Conservation (phyloP, 2,113 vertebrate species). For the Anseranas semipalmata region DNA sequence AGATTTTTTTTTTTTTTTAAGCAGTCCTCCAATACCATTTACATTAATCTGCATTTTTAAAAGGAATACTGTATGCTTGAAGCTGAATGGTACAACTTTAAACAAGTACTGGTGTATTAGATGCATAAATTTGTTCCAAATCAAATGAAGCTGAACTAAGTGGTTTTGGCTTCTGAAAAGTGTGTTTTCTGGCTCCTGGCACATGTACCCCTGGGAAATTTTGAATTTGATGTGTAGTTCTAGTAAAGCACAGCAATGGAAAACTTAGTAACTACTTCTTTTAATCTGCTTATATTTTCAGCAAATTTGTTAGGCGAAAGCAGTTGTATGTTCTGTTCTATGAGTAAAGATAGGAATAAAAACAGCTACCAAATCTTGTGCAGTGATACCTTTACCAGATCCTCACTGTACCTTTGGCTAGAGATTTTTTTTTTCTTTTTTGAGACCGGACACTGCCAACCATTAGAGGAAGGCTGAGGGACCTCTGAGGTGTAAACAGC, state of each 20-base stretch:
- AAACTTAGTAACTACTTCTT: neutral
- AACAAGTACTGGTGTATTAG: neutral
- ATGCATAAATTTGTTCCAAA: neutral
- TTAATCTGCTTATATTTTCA: neutral
- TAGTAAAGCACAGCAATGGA: neutral
- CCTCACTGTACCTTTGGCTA: too few species aligned
- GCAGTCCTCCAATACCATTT: neutral
- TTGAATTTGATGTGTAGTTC: neutral
- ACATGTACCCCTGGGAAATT: too few species aligned
- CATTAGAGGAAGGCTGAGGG: neutral
- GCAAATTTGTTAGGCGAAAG: neutral
- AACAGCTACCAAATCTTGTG: accelerated
- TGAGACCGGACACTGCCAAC: neutral
- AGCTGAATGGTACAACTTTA: neutral
- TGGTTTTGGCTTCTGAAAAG: neutral
- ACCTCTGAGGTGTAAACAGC: neutral
- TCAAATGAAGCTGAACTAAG: neutral
- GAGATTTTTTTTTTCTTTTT: neutral
- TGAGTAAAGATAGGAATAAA: neutral
- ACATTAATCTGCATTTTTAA: neutral
- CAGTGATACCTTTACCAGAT: accelerated
- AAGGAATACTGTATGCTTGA: neutral
- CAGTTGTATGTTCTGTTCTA: neutral
- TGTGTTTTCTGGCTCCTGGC: neutral
- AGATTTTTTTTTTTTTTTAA: neutral